Evolutionary conservation across 2,888 invertebrate genomes (phyloP), one percentile per base, ranked within the genome.

Genomic region (Cyaniris semiargus): DNA sequence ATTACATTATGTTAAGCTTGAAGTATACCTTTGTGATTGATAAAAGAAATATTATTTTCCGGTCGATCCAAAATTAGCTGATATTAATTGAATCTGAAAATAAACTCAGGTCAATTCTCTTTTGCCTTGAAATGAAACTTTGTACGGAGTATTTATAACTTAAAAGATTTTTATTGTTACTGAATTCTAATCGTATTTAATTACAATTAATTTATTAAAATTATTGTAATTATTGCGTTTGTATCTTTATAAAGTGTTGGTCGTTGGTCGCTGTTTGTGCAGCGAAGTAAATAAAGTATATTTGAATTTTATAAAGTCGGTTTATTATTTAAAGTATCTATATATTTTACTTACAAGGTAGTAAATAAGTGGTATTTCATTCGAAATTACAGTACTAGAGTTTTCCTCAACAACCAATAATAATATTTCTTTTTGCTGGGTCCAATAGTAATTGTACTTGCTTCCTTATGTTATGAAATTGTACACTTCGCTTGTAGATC

Each of bases 381-480:
- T 58, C 21, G 18, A 58, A 58, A 58, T 58, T 58, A 21, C 58
- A 58, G 58, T 21, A 8, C 7, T n/a, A 21, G 21, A 8, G 10
- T 58, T 58, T 58, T 58, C 56, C 58, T 21, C 21, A 21, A 58
- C 58, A 58, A 21, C 21, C 58, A 58, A 56, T 56, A 58, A 56
- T 56, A n/a, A 56, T 56, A 56, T 56, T 58, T 60, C 23, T 60
- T 60, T 13, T 60, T 23, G 60, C 60, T 13, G 23, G 60, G 23
- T 23, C 60, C 4, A 60, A 13, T 13, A 60, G 60, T 60, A 60
- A 60, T 60, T 8, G 23, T 60, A 21, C 23, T n/a, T n/a, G 23
- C 60, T 60, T 60, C 60, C 60, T 10, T 60, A 23, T 8, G 60
- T 60, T 60, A 60, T 21, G 23, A 60, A 60, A 60, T 23, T 60